Conservation (phyloP, 2,797 vertebrate genomes). For the Aldrovandia affinis region DNA sequence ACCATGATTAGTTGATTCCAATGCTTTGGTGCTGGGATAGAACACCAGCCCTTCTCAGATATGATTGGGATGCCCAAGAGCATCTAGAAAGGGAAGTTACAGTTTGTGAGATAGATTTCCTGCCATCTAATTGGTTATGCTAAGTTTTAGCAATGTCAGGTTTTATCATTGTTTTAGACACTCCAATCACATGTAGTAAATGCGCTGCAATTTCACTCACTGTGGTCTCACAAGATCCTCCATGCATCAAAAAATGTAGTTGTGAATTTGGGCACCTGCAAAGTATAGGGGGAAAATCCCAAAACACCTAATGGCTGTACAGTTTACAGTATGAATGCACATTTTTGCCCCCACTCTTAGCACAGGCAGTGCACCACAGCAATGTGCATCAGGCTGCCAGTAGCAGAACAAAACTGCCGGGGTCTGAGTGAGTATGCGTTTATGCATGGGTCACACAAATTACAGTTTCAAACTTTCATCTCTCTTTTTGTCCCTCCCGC, state of each 20-base stretch:
- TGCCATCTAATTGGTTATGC: background rate
- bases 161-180: no score
- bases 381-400: background rate
- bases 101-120: no score
- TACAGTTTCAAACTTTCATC: background rate
- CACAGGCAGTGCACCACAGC: background rate
- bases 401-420: conserved; percentile 4
- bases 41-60: no score
- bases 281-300: background rate
- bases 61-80: no score
- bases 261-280: background rate
- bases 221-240: background rate
- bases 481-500: conserved; percentile 25
- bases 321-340: conserved; percentile 7
- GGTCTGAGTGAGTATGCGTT: conserved; percentile 3
- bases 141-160: no score
- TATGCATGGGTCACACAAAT: background rate
- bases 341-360: background rate
- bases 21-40: no score
- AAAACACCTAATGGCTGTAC: background rate
- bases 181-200: no score
- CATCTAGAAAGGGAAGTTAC: no score
- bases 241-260: no score
- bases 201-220: background rate
- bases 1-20: no score